These are phyloP conservation scores for Coregonus suidteri DNA, from an alignment of 2,797 vertebrate genomes.

Conservation along the genomic window DNA sequence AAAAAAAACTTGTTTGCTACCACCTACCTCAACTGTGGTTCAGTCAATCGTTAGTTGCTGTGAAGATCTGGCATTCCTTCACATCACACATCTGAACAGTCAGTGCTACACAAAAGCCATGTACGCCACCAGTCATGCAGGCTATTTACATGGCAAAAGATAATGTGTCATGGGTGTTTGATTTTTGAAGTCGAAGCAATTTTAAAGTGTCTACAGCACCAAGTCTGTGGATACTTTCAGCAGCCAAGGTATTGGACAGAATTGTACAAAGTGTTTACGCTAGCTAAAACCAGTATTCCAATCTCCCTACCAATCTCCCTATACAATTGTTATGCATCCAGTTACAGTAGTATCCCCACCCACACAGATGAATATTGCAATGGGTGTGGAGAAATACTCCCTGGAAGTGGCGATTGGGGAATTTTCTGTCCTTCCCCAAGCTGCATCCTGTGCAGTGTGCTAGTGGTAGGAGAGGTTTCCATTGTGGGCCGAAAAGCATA, in stretches of 20 bases:
- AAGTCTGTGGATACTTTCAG: background rate
- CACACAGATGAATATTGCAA: too few relatives aligned
- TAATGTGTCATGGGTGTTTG: too few relatives aligned
- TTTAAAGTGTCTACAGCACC: background rate
- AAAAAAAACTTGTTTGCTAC: conserved; percentile 38
- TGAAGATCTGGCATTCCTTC: background rate
- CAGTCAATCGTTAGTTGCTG: conserved; percentile 27
- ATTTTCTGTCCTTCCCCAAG: conserved; percentile 77
- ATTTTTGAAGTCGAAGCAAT: too few relatives aligned
- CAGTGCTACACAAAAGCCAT: background rate
- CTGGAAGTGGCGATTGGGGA: conserved; percentile 76
- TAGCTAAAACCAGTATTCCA: too few relatives aligned
- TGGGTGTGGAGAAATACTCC: conserved; percentile 48
- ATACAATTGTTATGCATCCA: too few relatives aligned
- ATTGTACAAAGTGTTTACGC: background rate
- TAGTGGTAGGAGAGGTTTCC: conserved; percentile 64
- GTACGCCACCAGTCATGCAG: background rate
- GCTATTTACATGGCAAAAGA: too few relatives aligned
- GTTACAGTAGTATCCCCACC: too few relatives aligned
- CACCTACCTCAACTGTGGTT: conserved; percentile 45
- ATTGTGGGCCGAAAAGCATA: conserved; percentile 84
- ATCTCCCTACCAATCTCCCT: too few relatives aligned
- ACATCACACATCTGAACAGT: conserved; percentile 17
- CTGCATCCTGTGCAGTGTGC: conserved; percentile 91
- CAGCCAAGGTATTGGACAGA: background rate